Conservation (phyloP, 2,888 invertebrate genomes). For the Eilema caniola region DNA sequence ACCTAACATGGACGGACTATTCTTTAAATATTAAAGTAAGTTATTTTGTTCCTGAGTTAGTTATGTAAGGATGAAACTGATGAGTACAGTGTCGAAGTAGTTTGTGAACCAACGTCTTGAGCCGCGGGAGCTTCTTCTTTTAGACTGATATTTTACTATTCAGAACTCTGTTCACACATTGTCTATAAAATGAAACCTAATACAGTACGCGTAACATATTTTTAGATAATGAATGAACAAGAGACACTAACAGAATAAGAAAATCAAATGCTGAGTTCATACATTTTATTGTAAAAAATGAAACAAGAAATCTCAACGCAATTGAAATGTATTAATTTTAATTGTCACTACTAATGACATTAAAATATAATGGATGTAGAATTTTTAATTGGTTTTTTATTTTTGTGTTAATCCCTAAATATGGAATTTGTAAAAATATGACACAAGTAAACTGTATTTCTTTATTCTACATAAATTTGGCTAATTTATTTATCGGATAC, state of each 20-base stretch:
- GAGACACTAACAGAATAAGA: conserved; percentile 52
- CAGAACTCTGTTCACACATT: conserved; percentile 54
- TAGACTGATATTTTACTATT: conserved; percentile 81
- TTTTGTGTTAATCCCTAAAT: conserved; percentile 37
- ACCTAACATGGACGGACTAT: conserved; percentile 54
- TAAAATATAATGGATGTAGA: conserved; percentile 86
- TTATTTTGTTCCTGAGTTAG: conserved; percentile 64
- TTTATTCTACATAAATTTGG: too few relatives aligned
- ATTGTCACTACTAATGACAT: conserved; percentile 80
- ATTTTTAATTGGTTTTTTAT: conserved; percentile 75
- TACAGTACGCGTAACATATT: conserved; percentile 30
- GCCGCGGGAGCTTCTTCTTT: conserved; percentile 65
- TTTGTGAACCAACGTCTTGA: conserved; percentile 66
- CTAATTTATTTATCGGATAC: too few relatives aligned
- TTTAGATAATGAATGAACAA: conserved; percentile 49
- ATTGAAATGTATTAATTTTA: conserved; percentile 78
- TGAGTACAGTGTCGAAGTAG: conserved; percentile 52
- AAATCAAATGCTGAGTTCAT: conserved; percentile 66
- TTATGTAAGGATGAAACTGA: conserved; percentile 67
- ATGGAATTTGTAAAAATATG: too few relatives aligned
- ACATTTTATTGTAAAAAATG: conserved; percentile 72
- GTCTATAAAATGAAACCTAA: conserved; percentile 36
- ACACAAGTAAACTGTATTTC: too few relatives aligned
- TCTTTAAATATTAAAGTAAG: conserved; percentile 54
- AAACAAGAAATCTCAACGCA: conserved; percentile 59